Conservation (phyloP, 1,140 invertebrate species). For the Adelges cooleyi region DNA sequence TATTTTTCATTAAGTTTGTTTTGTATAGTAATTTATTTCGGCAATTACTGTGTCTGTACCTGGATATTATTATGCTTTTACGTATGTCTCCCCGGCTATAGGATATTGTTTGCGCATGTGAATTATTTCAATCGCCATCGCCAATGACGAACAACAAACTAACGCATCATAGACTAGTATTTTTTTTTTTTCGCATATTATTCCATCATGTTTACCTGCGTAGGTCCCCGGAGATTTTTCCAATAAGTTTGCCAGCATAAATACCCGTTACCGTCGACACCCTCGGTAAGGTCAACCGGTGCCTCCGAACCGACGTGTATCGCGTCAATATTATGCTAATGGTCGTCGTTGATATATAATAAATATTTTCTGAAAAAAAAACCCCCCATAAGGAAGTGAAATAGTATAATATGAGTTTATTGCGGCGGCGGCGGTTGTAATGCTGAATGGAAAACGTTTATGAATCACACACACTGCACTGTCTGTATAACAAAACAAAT, state of each 20-base stretch:
- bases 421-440: no score
- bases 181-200: constrained; percentile 10
- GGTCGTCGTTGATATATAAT: no score
- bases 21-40: no score
- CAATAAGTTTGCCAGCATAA: background rate
- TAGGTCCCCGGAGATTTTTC: background rate
- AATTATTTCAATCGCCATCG: background rate
- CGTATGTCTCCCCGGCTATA: no score
- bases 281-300: constrained; percentile 14
- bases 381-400: constrained; percentile 9
- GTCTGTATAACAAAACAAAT: background rate
- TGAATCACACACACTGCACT: background rate
- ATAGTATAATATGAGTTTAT: no score
- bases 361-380: background rate
- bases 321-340: background rate
- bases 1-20: no score
- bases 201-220: no score
- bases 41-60: no score
- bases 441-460: background rate
- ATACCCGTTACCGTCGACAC: background rate
- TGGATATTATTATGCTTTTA: no score
- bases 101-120: no score
- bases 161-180: no score
- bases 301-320: no score
- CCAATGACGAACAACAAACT: background rate